Conservation (phyloP, 2,888 invertebrate species). For the Chironomus riparius region DNA sequence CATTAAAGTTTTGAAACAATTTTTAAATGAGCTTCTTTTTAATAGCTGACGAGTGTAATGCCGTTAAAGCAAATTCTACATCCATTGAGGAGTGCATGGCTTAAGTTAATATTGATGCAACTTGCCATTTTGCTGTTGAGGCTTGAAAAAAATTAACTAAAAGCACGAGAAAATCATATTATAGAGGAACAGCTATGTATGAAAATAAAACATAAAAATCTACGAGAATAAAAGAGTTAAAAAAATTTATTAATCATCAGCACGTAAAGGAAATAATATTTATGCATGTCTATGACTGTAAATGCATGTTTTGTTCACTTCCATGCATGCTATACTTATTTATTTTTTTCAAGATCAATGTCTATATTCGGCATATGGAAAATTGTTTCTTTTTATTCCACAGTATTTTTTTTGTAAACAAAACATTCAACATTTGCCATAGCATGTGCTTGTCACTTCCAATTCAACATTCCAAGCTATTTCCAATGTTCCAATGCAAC, state of each 20-base stretch:
- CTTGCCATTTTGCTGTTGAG: not conserved
- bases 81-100: constrained; percentile 1
- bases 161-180: not conserved
- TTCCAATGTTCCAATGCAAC: not conserved
- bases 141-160: not conserved
- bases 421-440: not conserved
- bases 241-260: not conserved
- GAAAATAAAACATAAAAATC: not conserved
- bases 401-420: not conserved
- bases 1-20: not conserved
- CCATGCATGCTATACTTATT: not conserved
- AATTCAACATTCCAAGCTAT: not conserved
- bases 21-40: not conserved
- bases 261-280: not conserved
- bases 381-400: not conserved
- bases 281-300: not conserved
- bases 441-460: not conserved
- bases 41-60: constrained; percentile 6
- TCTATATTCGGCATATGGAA: not conserved
- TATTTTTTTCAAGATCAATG: constrained; percentile 18
- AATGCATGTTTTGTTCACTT: not conserved
- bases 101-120: not conserved
- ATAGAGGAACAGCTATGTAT: not conserved
- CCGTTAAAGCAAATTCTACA: not conserved
- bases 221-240: not conserved